These are phyloP conservation scores for Willisornis vidua DNA, from an alignment of 2,113 vertebrate genomes.

Conservation along the genomic window DNA sequence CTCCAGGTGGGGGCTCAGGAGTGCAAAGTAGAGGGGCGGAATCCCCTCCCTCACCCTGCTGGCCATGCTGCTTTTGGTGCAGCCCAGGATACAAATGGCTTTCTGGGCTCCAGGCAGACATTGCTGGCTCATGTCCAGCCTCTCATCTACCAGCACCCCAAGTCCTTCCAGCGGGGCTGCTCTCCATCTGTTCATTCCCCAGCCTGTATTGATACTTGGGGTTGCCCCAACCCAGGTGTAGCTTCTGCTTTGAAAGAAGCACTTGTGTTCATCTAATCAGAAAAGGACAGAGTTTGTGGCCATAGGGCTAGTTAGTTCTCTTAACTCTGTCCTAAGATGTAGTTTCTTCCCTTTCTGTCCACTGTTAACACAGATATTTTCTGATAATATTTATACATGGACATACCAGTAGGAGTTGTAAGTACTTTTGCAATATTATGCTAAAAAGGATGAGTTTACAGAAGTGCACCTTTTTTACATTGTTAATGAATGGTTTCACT, in stretches of 20 bases:
- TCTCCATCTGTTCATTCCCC: not conserved
- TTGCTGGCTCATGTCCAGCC: not conserved
- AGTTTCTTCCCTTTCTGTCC: not conserved
- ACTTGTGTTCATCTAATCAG: not conserved
- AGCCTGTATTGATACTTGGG: not conserved
- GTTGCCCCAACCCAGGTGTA: not conserved
- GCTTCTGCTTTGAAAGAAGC: not conserved
- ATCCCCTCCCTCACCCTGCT: not conserved
- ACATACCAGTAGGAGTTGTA: not conserved
- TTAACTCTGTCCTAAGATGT: not conserved
- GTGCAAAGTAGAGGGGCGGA: not conserved
- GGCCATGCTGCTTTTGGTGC: rapidly evolving
- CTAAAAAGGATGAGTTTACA: not conserved
- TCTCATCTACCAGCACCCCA: not conserved
- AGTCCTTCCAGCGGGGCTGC: not conserved
- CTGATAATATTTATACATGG: not conserved
- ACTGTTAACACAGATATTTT: not conserved
- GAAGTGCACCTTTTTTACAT: not conserved
- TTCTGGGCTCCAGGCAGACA: not conserved
- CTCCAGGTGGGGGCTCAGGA: not conserved
- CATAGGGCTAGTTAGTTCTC: not conserved
- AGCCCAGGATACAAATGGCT: not conserved
- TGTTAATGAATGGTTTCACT: not conserved
- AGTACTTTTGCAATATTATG: not conserved
- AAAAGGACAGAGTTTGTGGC: not conserved